Percentiles rank a stretch among this genome's conserved stretches.
Conservation (phyloP, 2,888 invertebrate species). For the Eristalis arbustorum region DNA sequence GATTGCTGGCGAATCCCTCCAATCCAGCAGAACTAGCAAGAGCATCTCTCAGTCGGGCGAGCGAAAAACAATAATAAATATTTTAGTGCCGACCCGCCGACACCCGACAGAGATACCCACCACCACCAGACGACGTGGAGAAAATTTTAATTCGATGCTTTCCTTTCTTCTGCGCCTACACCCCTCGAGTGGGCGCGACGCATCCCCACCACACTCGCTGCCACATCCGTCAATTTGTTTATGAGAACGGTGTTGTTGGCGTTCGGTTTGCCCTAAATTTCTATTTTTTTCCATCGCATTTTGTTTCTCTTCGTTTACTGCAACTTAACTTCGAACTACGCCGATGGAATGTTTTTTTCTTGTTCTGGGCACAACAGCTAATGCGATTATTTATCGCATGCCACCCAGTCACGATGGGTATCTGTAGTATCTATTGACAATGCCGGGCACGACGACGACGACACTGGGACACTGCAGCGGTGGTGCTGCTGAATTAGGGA, state of each 20-base stretch:
- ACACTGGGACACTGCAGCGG: not conserved
- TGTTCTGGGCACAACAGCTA: constrained; percentile 5
- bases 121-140: constrained; percentile 37
- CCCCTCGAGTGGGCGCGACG: not conserved
- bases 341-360: not conserved
- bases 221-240: constrained; percentile 63
- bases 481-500: constrained; percentile 30
- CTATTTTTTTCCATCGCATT: constrained; percentile 32
- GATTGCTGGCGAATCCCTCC: not conserved
- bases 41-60: constrained; percentile 37
- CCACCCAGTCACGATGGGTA: constrained; percentile 26
- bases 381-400: constrained; percentile 61
- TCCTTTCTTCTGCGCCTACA: constrained; percentile 54
- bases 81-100: constrained; percentile 25
- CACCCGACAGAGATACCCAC: not conserved
- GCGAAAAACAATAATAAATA: constrained; percentile 59
- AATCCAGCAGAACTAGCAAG: not conserved
- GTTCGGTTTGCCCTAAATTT: constrained; percentile 49
- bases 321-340: constrained; percentile 32
- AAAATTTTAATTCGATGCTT: constrained; percentile 62
- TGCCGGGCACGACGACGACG: not conserved
- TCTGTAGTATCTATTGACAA: constrained; percentile 36
- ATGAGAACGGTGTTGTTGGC: constrained; percentile 33
- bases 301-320: constrained; percentile 19
- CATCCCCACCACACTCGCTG: constrained; percentile 24